Evolutionary conservation across 2,888 invertebrate species (phyloP), one percentile per base, ranked within the genome.

Genomic region (Sinopyrophorus schimmeli): DNA sequence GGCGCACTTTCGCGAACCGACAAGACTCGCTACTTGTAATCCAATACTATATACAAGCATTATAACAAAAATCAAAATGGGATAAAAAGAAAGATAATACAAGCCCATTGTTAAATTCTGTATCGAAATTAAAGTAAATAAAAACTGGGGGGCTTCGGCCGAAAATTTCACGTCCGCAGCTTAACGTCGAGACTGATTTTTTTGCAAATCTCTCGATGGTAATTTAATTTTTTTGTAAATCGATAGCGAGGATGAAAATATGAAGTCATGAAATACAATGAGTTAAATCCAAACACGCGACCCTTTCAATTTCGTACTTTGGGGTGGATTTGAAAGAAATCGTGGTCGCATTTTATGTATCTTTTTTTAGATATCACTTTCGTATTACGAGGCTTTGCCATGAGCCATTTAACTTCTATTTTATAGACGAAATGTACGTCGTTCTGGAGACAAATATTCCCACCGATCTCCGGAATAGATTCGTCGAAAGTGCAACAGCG

Each of bases 191-290:
- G n/a, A n/a, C n/a, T n/a, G n/a, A n/a, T n/a, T n/a, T n/a, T n/a
- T n/a, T n/a, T n/a, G n/a, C n/a, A n/a, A n/a, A n/a, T n/a, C n/a
- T n/a, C n/a, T n/a, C n/a, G n/a, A n/a, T n/a, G n/a, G n/a, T n/a
- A n/a, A n/a, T n/a, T n/a, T n/a, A n/a, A n/a, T n/a, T n/a, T n/a
- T n/a, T n/a, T n/a, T n/a, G n/a, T n/a, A n/a, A n/a, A n/a, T n/a
- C n/a, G n/a, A n/a, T n/a, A n/a, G n/a, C 52, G 62, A 67, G 67
- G 66, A 65, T 64, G 67, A 68, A 69, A 70, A 59, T 67, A 68
- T 68, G 67, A 67, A 71, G 71, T 71, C 71, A 71, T 68, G 67
- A 70, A 68, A 67, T 60, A 72, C 71, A 72, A 72, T 71, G 68
- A 68, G 61, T 58, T 62, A 69, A 67, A 67, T 63, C 67, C 63